A percentile compares a stretch with the other conserved stretches of the same genome.
Evolutionary conservation across 2,888 invertebrate species (phyloP).

Genomic region (Acleris laterana): DNA sequence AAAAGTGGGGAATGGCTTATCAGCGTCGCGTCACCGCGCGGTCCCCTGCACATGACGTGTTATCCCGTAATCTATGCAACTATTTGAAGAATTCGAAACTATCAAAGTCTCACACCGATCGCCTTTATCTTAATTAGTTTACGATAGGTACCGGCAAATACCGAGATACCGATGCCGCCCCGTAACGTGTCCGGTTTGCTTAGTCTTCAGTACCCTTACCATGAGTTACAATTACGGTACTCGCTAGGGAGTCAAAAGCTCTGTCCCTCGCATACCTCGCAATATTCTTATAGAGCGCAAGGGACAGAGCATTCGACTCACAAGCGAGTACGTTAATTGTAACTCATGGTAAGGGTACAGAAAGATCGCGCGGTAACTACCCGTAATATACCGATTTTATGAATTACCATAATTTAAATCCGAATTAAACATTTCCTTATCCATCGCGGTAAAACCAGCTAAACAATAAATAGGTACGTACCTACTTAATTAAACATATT

Average conservation of each 20-base stretch:
- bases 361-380: constrained; percentile 10
- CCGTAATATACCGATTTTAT: not conserved
- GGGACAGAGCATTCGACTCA: no score
- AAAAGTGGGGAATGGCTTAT: constrained; percentile 39
- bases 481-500: not conserved
- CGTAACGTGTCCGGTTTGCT: constrained; percentile 14
- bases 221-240: no score
- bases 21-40: constrained; percentile 43
- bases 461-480: constrained; percentile 22
- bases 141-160: constrained; percentile 59
- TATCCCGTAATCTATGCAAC: constrained; percentile 58
- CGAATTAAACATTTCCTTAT: constrained; percentile 2
- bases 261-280: no score
- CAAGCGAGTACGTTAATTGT: no score
- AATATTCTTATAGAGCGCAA: no score
- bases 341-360: no score
- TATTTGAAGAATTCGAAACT: constrained; percentile 65
- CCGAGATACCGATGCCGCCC: constrained; percentile 52
- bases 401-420: constrained; percentile 5
- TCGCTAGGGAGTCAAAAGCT: no score
- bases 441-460: constrained; percentile 8
- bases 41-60: constrained; percentile 45
- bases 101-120: constrained; percentile 59
- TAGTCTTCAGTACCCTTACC: no score
- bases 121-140: constrained; percentile 64